Base-by-base conservation (phyloP, 2,113 vertebrate genomes). In the Circaetus gallicus region DNA sequence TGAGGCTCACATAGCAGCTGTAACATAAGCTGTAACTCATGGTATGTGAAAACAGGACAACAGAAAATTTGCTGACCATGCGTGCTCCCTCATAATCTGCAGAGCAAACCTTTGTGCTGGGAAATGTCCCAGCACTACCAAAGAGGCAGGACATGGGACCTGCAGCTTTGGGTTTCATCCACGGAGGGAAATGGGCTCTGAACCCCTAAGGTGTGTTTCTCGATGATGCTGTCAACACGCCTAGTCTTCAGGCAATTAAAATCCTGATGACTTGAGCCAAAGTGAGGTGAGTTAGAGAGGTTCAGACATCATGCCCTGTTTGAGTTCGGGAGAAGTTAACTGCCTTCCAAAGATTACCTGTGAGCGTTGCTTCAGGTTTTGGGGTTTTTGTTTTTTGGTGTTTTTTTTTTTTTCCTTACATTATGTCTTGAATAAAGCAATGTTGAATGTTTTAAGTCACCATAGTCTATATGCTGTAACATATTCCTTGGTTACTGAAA, bases 321-420 rank as follows among this genome's bases (percentile, higher is more conserved):
- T 5, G 19, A 28, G 6, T 34, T 90, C 29, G 50, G 36, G 25
- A 74, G 58, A 70, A 36, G 38, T 43, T 43, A 76, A 13, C 17
- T 50, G 69, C 6, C 13, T 90, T 62, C 42, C 50, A 84, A 40
- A 77, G 31, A 50, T 20, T 19, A 43, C 31, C 2, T 71, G 20
- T 40, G 34, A 76, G 13, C 2, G 1, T 26, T 73, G 24, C 28
- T 71, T 32, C 0, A 2, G 42, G 3, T 31, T 69, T 0, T 40
- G 38, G 38, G 38, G 38, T 40, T 38, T 32, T 36, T 21, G 29
- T 15, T 10, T 12, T 24, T 13, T 42, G 42, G 42, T 40, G 10
- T 40, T 34, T 12, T 11, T 42, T 55, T 38, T 38, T 38, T 38
- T 38, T 38, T 38, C 9, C 10, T 6, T 36, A 14, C 5, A 5